Evolutionary conservation across 2,888 invertebrate species (phyloP), one percentile per base, ranked within the genome.

Genomic region (Oeneis ivallda): DNA sequence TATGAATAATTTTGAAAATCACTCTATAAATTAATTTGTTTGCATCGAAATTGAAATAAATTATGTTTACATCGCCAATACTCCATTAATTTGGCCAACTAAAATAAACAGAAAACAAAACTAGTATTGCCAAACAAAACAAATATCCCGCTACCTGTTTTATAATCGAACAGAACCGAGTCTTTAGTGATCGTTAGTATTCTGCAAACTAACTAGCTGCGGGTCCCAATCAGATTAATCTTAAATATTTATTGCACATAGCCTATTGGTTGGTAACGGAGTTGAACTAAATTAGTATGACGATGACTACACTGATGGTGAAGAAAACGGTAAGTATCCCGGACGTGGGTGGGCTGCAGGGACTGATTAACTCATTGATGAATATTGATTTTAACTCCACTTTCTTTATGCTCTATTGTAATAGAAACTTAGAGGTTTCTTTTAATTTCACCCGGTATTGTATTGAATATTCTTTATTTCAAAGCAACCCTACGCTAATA

Each of bases 211-310:
- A 87, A 84, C 85, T 78, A 84, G 83, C 80, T 73, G 75, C 76
- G 75, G 77, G 77, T 75, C 78, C 81, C 84, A 86, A 91, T 91
- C 92, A 85, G 90, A 90, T 90, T 88, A 88, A 89, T 89, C 87
- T 89, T 88, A 90, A 91, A 91, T 92, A 92, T 91, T 92, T 91
- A 92, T 91, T 92, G 87, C 88, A 83, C 87, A 90, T 82, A 84
- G 84, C 81, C 81, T 79, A 83, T 84, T 85, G 85, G 87, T 81
- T 86, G 82, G n/a, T n/a, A n/a, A 81, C 81, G 80, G 81, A 82
- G 83, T 75, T 83, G 77, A 74, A 80, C 73, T 83, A 84, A 90
- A 92, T 92, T 92, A 89, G 92, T 90, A 91, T 92, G 85, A 88
- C 79, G 86, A 89, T 90, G 85, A 83, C 76, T 80, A 76, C 84